Evolutionary conservation across 2,888 invertebrate genomes (phyloP).

Genomic region (Drosophila suboccidentalis): DNA sequence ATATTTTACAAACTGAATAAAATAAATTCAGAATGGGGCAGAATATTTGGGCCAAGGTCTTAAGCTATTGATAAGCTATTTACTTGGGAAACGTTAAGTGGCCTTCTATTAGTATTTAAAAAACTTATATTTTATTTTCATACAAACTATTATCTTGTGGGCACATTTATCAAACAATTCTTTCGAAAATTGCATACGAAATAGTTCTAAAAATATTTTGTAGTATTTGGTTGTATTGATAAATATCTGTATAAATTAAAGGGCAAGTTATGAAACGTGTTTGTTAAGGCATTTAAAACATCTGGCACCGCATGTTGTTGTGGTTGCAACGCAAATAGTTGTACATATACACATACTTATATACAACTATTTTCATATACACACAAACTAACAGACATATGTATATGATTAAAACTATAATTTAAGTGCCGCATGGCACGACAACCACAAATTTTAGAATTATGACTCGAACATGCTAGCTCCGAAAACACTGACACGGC

Average conservation of each 20-base stretch:
- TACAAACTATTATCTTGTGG: too few relatives aligned
- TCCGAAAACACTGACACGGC: slow-evolving; percentile 37
- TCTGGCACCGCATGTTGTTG: slow-evolving; percentile 40
- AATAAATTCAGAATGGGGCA: neutral
- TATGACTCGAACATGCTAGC: slow-evolving; percentile 62
- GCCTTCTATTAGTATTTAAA: too few relatives aligned
- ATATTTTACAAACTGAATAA: too few relatives aligned
- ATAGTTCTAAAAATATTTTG: neutral
- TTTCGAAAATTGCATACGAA: neutral
- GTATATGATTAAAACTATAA: slow-evolving; percentile 45
- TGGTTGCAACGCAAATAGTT: slow-evolving; percentile 27
- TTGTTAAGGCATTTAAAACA: slow-evolving; percentile 21
- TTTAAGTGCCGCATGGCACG: slow-evolving; percentile 58
- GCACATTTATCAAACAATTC: neutral
- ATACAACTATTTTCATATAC: slow-evolving; percentile 15
- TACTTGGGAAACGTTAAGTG: too few relatives aligned
- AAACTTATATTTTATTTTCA: too few relatives aligned
- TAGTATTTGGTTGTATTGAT: slow-evolving; percentile 1
- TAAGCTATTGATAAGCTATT: neutral
- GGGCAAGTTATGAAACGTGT: neutral
- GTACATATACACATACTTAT: slow-evolving; percentile 11
- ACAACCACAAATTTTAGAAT: slow-evolving; percentile 72
- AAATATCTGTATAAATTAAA: neutral
- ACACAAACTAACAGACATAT: slow-evolving; percentile 1
- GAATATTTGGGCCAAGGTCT: neutral